Evolutionary conservation across 2,888 invertebrate genomes (phyloP), one percentile per base, ranked within the genome.

Genomic region (Lordiphosa andalusiaca): DNA sequence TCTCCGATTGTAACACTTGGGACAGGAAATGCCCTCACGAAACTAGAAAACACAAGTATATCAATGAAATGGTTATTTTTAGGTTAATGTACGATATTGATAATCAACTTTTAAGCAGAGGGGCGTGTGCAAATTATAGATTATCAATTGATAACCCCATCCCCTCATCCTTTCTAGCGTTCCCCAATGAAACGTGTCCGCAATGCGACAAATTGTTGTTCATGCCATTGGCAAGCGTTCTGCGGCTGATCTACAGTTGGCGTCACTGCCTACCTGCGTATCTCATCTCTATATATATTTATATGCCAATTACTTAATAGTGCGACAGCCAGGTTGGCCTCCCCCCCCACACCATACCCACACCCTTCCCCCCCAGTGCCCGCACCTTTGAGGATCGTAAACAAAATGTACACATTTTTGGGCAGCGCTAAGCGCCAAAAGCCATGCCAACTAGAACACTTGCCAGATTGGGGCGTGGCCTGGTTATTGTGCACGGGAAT

Each of bases 241-340:
- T 40, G 33, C 47, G 69, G 51, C 63, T 77, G 77, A 81, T 84
- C 84, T 61, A 64, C 58, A 64, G 56, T 70, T 75, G 76, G 57
- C 81, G 77, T 77, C 81, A 83, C 58, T 78, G 53, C 23, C 55
- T 55, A 60, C 63, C 62, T 70, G 76, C 58, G 69, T 75, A 78
- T 69, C 50, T 66, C 59, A 42, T 44, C 16, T 19, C 5, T 44
- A 33, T 80, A 73, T 80, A 73, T 55, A 76, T 70, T 66, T 69
- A 64, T 48, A 67, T 66, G 67, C 71, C 80, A 78, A 76, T 82
- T 80, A 83, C 73, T 80, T 83, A 83, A 84, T 84, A 82, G 70
- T 69, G 81, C 81, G 83, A 57, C 76, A 65, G 52, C 38, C 54
- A 52, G 50, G 33, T 21, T 46, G 12, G 35, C 25, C 25, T 9